phyloP scores from a whole-genome alignment of 1,140 invertebrate species.

The Tetramorium simillimum region DNA sequence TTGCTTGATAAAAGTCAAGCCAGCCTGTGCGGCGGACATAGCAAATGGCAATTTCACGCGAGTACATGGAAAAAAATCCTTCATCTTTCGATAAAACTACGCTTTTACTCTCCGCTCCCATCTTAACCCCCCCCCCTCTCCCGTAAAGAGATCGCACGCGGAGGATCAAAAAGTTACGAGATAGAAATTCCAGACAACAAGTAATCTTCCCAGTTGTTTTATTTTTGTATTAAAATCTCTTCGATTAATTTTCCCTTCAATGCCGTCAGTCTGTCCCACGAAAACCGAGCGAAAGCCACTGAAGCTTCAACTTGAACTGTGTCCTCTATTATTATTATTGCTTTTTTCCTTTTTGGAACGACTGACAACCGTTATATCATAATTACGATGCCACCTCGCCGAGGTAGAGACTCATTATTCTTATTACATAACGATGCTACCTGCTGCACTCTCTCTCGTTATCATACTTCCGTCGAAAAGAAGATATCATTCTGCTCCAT shows the following conservation, averaged over 20 bases:
- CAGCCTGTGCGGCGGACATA: background rate
- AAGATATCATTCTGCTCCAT: background rate
- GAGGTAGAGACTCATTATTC: constrained; percentile 32
- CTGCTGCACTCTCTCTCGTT: background rate
- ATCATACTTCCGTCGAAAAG: constrained; percentile 2
- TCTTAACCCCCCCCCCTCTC: background rate
- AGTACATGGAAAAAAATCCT: constrained; percentile 18
- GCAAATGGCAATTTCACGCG: constrained; percentile 40
- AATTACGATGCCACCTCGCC: constrained; percentile 44
- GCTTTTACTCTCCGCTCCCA: constrained; percentile 10
- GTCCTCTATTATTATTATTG: constrained; percentile 13
- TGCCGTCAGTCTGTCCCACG: background rate
- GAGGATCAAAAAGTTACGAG: constrained; percentile 15
- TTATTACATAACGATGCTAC: constrained; percentile 22
- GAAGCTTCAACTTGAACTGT: background rate
- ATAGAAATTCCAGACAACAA: constrained; percentile 26
- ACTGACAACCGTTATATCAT: constrained; percentile 28
- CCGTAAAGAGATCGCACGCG: constrained; percentile 3
- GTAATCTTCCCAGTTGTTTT: constrained; percentile 7
- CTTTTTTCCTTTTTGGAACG: background rate
- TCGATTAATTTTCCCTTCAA: constrained; percentile 39
- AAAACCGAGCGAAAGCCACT: background rate
- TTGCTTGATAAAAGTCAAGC: constrained; percentile 46
- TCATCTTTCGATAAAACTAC: constrained; percentile 41
- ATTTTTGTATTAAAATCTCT: constrained; percentile 44